Percentiles rank a stretch among this genome's conserved stretches.
Evolutionary conservation across 1,140 invertebrate species (phyloP).

Genomic region (Tigriopus japonicus): DNA sequence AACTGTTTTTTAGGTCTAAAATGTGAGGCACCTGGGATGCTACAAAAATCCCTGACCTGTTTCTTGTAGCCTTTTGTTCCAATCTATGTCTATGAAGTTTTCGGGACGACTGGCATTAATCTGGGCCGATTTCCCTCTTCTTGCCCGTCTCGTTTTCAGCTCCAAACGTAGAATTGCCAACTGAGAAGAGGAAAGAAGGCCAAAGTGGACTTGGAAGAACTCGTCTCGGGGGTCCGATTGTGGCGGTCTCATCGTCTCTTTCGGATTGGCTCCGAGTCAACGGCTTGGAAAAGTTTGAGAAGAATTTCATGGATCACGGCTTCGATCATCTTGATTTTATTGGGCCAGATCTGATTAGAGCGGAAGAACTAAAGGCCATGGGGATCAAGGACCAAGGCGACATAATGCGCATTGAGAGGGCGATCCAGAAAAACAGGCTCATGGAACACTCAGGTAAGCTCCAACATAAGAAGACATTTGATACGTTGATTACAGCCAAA

Average conservation of each 20-base stretch:
- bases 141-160: neutral
- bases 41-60: too few species aligned
- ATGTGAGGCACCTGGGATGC: too few species aligned
- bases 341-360: neutral
- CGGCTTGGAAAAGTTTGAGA: neutral
- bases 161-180: neutral
- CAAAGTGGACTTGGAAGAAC: neutral
- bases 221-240: too few species aligned
- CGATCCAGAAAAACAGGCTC: too few species aligned
- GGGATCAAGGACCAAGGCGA: conserved; percentile 4
- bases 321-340: conserved; percentile 13
- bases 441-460: too few species aligned
- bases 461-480: too few species aligned
- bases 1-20: too few species aligned
- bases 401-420: too few species aligned
- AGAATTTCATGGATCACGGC: conserved; percentile 8
- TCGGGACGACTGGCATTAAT: neutral
- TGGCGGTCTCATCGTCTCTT: neutral
- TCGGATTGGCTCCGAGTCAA: conserved; percentile 1
- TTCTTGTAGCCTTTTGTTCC: too few species aligned
- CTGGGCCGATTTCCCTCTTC: neutral
- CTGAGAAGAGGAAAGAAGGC: neutral
- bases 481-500: too few species aligned
- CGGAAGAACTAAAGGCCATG: conserved; percentile 7
- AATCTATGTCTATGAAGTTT: neutral